Conservation (phyloP, 2,113 vertebrate genomes). For the Tachysurus vachellii region DNA sequence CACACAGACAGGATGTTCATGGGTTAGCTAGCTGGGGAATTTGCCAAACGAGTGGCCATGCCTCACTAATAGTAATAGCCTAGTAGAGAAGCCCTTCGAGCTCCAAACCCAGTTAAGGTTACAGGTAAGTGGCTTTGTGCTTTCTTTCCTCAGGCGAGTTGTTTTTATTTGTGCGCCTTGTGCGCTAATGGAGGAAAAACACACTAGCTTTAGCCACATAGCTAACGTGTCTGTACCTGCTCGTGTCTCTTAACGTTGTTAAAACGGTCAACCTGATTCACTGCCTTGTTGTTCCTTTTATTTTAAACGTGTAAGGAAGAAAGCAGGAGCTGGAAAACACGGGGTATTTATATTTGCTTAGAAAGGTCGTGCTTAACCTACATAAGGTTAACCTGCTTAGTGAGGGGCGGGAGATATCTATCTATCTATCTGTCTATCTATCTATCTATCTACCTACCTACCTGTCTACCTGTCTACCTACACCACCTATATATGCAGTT, state of each 20-base stretch:
- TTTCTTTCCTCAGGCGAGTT: no score
- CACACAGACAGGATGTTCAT: conserved; percentile 6
- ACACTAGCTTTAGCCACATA: conserved; percentile 16
- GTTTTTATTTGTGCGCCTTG: not conserved
- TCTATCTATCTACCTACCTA: not conserved
- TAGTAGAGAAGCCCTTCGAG: not conserved
- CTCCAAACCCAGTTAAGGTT: not conserved
- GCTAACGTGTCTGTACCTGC: conserved; percentile 15
- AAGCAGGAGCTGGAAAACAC: not conserved
- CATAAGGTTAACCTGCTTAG: not conserved
- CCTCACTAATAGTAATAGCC: conserved; percentile 1
- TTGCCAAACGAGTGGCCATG: not conserved
- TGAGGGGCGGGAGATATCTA: not conserved
- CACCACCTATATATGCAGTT: no score
- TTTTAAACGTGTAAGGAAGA: not conserved
- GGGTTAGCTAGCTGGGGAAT: conserved; percentile 10
- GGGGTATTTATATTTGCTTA: no score
- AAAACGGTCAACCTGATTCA: not conserved
- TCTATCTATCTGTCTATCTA: not conserved
- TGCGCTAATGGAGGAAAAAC: not conserved
- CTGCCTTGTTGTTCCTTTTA: not conserved
- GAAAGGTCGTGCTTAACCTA: not conserved
- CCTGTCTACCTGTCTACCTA: no score
- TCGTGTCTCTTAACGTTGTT: not conserved
- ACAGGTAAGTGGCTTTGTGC: conserved; percentile 3